Evolutionary conservation across 2,888 invertebrate genomes (phyloP), one percentile per base, ranked within the genome.

Genomic region (Coenonympha arcania): DNA sequence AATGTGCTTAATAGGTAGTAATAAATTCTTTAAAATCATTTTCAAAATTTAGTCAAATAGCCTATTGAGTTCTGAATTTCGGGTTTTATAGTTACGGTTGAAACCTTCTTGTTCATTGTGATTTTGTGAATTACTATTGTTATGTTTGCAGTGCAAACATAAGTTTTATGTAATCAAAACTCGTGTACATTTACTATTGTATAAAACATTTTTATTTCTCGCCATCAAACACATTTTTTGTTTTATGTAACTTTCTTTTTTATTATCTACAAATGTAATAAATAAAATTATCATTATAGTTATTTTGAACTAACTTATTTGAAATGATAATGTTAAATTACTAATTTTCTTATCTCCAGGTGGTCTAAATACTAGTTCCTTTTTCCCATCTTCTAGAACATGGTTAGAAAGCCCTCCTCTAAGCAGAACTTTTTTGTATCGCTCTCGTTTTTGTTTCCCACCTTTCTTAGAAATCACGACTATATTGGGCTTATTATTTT

Each of bases 241-340:
- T n/a, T n/a, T n/a, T n/a, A n/a, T n/a, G n/a, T n/a, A n/a, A n/a
- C n/a, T n/a, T n/a, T n/a, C n/a, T n/a, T n/a, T n/a, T n/a, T n/a
- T n/a, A n/a, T n/a, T n/a, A n/a, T n/a, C n/a, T n/a, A n/a, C n/a
- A n/a, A n/a, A n/a, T n/a, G 9, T 9, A 31, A 33, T 8, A 33
- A 33, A 16, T 33, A 33, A 8, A n/a, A 28, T 28, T 4, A 8
- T 6, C 8, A n/a, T 8, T 33, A 15, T n/a, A 8, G 6, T 13
- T 39, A 19, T 4, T 39, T 50, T 20, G 11, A 9, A 8, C 30
- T 62, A 65, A 22, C 52, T 58, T 48, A 81, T 62, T 57, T 74
- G 66, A 55, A 82, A 81, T 3, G 79, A 73, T 8, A 82, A 61
- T 8, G 81, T 72, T 18, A 82, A 57, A 58, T 80, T 79, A 46